phyloP scores from a whole-genome alignment of 2,113 vertebrate species.

The Zosterops pallidus region DNA sequence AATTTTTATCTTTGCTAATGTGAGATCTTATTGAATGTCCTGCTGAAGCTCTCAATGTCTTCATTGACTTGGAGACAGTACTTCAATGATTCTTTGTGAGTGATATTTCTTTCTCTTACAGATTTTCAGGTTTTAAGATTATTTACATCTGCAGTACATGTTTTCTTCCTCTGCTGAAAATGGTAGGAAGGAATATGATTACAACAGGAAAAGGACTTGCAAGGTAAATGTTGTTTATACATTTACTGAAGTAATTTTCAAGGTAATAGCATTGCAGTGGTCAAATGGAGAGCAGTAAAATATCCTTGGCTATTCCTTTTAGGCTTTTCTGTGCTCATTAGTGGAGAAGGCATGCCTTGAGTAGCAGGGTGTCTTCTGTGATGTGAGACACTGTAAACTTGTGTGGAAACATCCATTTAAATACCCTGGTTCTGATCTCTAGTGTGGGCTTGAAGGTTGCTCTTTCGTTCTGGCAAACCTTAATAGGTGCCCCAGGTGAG shows the following conservation, averaged over 20 bases:
- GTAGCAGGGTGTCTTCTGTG: background rate
- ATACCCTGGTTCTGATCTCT: background rate
- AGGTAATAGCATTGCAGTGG: background rate
- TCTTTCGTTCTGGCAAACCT: background rate
- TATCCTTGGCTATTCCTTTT: background rate
- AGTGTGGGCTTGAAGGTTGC: background rate
- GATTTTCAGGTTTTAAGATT: background rate
- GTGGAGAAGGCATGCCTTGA: background rate
- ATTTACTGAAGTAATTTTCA: background rate
- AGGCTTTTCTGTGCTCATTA: background rate
- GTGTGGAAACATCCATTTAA: background rate
- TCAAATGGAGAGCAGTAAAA: background rate
- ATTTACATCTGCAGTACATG: background rate
- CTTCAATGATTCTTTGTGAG: background rate
- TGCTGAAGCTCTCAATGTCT: background rate
- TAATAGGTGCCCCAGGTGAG: background rate
- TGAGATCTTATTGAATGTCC: background rate
- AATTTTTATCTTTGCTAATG: background rate
- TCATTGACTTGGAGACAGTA: background rate
- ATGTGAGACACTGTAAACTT: background rate
- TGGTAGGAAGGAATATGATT: background rate
- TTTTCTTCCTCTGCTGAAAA: background rate
- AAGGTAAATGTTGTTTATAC: background rate
- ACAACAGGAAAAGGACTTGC: background rate
- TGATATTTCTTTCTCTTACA: background rate